Evolutionary conservation across 2,888 invertebrate genomes (phyloP).

Genomic region (Pachydiplax longipennis): DNA sequence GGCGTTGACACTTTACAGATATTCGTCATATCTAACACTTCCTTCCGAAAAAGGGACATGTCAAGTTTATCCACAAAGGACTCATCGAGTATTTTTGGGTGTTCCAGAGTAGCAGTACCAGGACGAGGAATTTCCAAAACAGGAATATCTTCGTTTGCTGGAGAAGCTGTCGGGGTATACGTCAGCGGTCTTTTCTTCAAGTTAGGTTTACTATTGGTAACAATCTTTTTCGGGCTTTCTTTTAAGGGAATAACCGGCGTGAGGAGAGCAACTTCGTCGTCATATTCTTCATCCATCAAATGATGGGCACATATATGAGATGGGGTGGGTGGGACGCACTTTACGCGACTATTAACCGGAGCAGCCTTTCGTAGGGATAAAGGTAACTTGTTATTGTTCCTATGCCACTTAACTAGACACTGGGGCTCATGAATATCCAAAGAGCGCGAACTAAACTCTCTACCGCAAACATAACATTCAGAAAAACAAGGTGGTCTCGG

Average conservation of each 20-base stretch:
- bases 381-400: conserved; percentile 67
- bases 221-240: background rate
- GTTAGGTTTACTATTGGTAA: background rate
- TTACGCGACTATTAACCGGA: conserved; percentile 57
- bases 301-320: background rate
- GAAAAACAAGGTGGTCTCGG: conserved; percentile 18
- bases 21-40: conserved; percentile 59
- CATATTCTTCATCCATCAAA: conserved; percentile 25
- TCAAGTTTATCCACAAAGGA: conserved; percentile 64
- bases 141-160: background rate
- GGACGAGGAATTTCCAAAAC: conserved; percentile 57
- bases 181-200: background rate
- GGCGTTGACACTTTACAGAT: conserved; percentile 57
- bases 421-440: conserved; percentile 73
- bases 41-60: conserved; percentile 66
- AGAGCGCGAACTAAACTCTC: conserved; percentile 70
- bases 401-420: conserved; percentile 70
- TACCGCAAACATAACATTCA: conserved; percentile 70
- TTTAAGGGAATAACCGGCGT: background rate
- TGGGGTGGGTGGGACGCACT: background rate
- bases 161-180: background rate
- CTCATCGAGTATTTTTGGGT: conserved; percentile 65
- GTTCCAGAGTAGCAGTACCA: conserved; percentile 66
- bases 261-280: conserved; percentile 18
- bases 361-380: conserved; percentile 62